phyloP scores from a whole-genome alignment of 2,888 invertebrate genomes.

The Brenthis ino region DNA sequence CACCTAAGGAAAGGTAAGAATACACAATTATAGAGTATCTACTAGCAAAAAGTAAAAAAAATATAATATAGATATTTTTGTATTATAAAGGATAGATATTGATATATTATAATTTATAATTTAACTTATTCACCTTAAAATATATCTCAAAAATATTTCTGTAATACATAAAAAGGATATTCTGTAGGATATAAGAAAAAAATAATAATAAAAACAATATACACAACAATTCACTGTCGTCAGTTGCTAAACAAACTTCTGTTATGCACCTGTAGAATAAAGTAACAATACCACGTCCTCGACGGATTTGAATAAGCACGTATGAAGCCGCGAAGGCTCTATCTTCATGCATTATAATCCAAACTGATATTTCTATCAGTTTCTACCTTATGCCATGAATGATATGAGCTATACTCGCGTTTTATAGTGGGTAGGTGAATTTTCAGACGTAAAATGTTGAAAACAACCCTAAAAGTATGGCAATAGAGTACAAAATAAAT shows the following conservation, averaged over 20 bases:
- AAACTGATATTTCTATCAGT: no score
- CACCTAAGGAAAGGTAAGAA: no score
- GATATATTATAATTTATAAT: no score
- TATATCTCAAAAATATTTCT: no score
- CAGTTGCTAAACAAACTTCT: conserved; percentile 10
- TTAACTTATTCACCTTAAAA: no score
- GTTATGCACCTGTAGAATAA: conserved; percentile 12
- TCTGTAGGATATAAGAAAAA: not conserved
- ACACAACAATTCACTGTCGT: not conserved
- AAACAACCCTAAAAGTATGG: not conserved
- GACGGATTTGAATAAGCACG: conserved; percentile 23
- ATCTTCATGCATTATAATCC: conserved; percentile 10
- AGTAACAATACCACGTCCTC: conserved; percentile 17
- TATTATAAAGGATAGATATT: no score
- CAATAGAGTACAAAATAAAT: conserved; percentile 2
- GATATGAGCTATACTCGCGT: conserved; percentile 1
- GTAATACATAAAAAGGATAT: no score
- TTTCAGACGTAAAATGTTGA: not conserved
- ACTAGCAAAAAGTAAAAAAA: no score
- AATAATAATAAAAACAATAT: not conserved
- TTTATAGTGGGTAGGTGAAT: not conserved
- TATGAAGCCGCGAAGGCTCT: not conserved
- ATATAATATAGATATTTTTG: no score
- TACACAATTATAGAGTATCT: no score
- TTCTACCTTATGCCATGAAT: not conserved